A percentile compares a stretch with the other conserved stretches of the same genome.
phyloP scores from a whole-genome alignment of 1,140 invertebrate genomes.

The Drosophila ironensis region DNA sequence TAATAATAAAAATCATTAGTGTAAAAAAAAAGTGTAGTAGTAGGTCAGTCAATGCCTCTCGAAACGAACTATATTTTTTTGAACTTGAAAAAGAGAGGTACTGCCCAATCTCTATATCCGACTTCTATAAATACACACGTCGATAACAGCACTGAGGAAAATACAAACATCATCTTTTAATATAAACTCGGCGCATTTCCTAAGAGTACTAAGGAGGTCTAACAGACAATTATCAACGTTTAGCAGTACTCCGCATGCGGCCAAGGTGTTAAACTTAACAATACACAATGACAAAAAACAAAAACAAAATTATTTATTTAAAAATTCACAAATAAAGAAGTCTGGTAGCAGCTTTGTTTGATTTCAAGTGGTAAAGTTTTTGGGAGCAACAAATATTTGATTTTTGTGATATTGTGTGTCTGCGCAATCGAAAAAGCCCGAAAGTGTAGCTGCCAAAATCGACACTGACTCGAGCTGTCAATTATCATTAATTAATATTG shows the following conservation, averaged over 20 bases:
- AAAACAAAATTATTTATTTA: constrained; percentile 45
- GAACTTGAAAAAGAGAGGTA: too few species aligned
- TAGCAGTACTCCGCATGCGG: constrained; percentile 1
- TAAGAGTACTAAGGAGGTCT: constrained; percentile 14
- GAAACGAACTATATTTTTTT: too few species aligned
- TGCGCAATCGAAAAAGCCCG: background rate
- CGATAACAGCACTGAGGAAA: background rate
- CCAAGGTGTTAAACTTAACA: constrained; percentile 61
- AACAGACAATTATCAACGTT: constrained; percentile 58
- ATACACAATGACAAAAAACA: constrained; percentile 36
- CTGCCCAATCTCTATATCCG: background rate
- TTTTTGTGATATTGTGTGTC: constrained; percentile 9
- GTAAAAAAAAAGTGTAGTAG: background rate
- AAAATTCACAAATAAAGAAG: constrained; percentile 11
- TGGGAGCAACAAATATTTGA: constrained; percentile 39
- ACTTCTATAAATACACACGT: background rate
- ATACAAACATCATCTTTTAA: constrained; percentile 28
- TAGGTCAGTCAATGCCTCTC: too few species aligned
- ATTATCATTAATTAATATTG: constrained; percentile 38
- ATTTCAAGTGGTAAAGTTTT: constrained; percentile 11
- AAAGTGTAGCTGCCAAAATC: constrained; percentile 12
- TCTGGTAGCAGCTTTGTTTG: constrained; percentile 43
- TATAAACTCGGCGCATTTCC: constrained; percentile 9
- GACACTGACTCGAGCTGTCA: constrained; percentile 2
- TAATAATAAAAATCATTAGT: too few species aligned